Percentiles rank a stretch among this genome's conserved stretches.
Conservation (phyloP, 2,888 invertebrate genomes). For the Bruchidius siliquastri region DNA sequence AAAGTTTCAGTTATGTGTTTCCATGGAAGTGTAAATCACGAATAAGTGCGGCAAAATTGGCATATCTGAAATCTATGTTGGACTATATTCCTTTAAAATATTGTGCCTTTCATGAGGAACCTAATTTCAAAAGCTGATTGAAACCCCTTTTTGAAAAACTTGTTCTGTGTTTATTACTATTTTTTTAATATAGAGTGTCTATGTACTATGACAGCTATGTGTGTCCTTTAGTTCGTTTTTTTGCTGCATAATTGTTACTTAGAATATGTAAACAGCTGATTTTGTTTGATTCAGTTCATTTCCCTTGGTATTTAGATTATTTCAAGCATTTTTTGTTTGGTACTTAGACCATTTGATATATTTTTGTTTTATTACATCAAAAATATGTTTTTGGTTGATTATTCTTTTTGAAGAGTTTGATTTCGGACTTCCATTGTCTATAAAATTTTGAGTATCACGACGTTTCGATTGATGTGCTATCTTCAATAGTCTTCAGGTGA, state of each 20-base stretch:
- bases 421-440: too few species aligned
- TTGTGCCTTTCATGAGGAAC: not conserved
- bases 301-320: not conserved
- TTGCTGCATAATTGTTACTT: not conserved
- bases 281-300: not conserved
- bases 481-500: too few species aligned
- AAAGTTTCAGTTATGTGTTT: not conserved
- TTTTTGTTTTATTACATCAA: too few species aligned
- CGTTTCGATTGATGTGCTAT: too few species aligned
- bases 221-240: not conserved
- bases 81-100: not conserved
- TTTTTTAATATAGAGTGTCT: not conserved
- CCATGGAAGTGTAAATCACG: not conserved
- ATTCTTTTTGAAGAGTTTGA: too few species aligned
- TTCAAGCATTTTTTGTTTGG: too few species aligned
- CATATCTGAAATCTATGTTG: constrained; percentile 1
- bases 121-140: not conserved
- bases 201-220: not conserved
- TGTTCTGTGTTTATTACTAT: not conserved
- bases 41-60: constrained; percentile 1
- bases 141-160: not conserved
- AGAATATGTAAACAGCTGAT: not conserved
- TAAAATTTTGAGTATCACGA: too few species aligned
- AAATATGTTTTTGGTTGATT: too few species aligned
- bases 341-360: too few species aligned